Conservation (phyloP, 2,797 vertebrate species). For the Bradypodion pumilum region DNA sequence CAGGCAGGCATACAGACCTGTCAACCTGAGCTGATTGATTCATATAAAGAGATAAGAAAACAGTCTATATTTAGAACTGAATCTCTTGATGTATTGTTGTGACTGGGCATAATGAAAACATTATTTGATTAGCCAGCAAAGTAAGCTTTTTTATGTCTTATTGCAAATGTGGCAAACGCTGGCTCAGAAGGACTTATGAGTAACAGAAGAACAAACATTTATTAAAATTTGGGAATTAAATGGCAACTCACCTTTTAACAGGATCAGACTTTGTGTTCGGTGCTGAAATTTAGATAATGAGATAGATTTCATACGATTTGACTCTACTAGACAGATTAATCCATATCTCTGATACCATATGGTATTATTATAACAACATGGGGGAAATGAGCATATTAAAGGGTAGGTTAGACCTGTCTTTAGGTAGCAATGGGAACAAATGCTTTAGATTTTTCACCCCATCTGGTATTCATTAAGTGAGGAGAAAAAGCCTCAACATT, state of each 20-base stretch:
- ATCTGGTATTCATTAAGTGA: background rate
- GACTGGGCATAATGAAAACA: background rate
- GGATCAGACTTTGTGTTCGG: background rate
- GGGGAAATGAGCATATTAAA: background rate
- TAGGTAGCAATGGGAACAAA: background rate
- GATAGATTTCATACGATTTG: background rate
- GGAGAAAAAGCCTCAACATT: background rate
- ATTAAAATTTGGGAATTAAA: background rate
- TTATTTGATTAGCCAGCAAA: background rate
- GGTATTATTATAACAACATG: background rate
- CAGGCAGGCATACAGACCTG: too few species aligned
- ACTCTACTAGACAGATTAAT: background rate
- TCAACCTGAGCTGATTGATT: too few species aligned
- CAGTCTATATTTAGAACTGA: too few species aligned
- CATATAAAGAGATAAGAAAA: too few species aligned
- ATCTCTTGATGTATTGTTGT: background rate
- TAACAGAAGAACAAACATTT: background rate
- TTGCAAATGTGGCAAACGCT: background rate
- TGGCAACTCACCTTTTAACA: background rate
- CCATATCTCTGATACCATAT: background rate
- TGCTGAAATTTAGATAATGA: slow-evolving; percentile 1
- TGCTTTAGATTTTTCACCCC: background rate
- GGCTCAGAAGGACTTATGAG: background rate
- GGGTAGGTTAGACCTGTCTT: background rate
- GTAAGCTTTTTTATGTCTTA: background rate